Evolutionary conservation across 2,797 vertebrate species (phyloP), one percentile per base, ranked within the genome.

Genomic region (Mycteria americana): DNA sequence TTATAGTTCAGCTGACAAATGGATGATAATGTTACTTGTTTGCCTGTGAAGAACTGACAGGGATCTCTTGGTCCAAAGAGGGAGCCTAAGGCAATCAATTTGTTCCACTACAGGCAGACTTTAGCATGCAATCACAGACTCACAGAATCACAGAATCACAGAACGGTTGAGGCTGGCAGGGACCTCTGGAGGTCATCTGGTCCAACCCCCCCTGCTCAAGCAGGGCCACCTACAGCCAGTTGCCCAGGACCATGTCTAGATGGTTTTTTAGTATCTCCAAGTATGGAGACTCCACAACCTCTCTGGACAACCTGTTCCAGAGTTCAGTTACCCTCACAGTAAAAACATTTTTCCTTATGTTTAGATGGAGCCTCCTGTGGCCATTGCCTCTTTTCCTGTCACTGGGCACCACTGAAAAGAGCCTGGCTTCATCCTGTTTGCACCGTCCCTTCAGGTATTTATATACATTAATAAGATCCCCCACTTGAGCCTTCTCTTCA

Each of bases 171-270:
- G 19, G 18, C 25, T 56, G 9, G 9, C 16, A n/a, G n/a, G 33
- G 6, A 62, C 6, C 13, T 60, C 59, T 69, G 43, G 24, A 75
- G 2, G 22, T 62, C 37, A 37, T 41, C 2, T 53, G 24, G 1
- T 57, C 46, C 37, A 68, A 18, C 0, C 0, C 2, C 0, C 4
- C 5, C 14, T 11, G 7, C 28, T 60, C 50, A 60, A 76, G 43
- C 31, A 74, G 27, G 3, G 9, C 24, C 35, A 59, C 16, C 67
- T 30, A 39, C 8, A 81, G 8, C 15, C 4, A 7, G 2, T 50
- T 81, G 35, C 11, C 19, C 35, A 73, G 31, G 39, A 76, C 28
- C 3, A 10, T 13, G 10, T 56, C n/a, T 53, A 21, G 12, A 33
- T 57, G 7, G 0, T 41, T 39, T 51, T 91, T 68, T 2, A 11